Base-by-base conservation (phyloP, 23 tunicate genomes). In the Diplosoma virens region DNA sequence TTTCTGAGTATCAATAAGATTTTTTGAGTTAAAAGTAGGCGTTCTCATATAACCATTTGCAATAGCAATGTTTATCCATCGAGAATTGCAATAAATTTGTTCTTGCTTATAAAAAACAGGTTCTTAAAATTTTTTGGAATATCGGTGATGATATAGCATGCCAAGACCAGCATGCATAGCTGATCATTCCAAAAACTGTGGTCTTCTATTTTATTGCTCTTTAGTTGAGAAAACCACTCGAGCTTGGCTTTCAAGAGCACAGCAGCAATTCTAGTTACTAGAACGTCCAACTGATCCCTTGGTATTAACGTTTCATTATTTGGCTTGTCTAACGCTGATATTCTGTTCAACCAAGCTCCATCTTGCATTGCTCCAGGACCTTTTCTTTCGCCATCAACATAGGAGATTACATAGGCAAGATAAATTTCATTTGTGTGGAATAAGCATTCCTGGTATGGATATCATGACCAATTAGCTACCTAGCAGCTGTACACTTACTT, bases 1-100 rank as follows among this genome's bases (percentile, higher is more conserved):
- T 9, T 6, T 36, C 17, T 61, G 35, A 29, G 23, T 29, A 2
- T 29, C 9, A 27, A 22, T 27, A 27, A 29, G 21, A 29, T 61
- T 29, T 26, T 35, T 35, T 5, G 21, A 14, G 6, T 61, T 29
- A n/a, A 61, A 61, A 61, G 30, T 34, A 29, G 30, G 35, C 28
- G 69, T 9, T 61, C 69, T 18, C 28, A 61, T 34, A 61, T 61
- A 61, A 16, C 69, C 69, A 61, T 11, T 61, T n/a, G n/a, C n/a
- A n/a, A n/a, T n/a, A 29, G 69, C 69, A 27, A n/a, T 61, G 17
- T 14, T 61, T 2, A 61, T n/a, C 69, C 69, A 61, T 17, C 9
- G 69, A 18, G 69, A 61, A 61, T 61, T 34, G n/a, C 69, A n/a
- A n/a, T n/a, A 61, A 5, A 61, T 61, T 61, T 35, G 69, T 29